A percentile compares a stretch with the other conserved stretches of the same genome.
Conservation (phyloP, 2,888 invertebrate species). For the Apantesis nais region DNA sequence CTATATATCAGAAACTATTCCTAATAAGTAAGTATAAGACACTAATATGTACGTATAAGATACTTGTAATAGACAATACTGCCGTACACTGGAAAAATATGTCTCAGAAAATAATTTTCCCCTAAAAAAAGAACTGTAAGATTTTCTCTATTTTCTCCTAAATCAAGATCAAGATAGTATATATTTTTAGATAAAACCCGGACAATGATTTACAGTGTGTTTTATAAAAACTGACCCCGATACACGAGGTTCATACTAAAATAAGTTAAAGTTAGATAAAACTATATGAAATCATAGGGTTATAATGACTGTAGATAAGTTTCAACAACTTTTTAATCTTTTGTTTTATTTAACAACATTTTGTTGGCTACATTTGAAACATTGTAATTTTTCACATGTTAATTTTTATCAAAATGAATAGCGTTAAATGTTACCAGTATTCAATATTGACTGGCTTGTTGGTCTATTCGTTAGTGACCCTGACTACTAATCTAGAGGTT, state of each 20-base stretch:
- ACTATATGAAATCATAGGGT: not conserved
- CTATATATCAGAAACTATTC: constrained; percentile 36
- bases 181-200: constrained; percentile 60
- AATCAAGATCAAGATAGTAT: constrained; percentile 49
- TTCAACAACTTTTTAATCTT: not conserved
- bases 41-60: constrained; percentile 64
- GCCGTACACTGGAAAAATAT: constrained; percentile 63
- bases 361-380: not conserved
- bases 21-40: constrained; percentile 65
- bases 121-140: constrained; percentile 51
- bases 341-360: not conserved
- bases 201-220: constrained; percentile 59
- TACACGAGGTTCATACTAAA: constrained; percentile 28
- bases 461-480: no score
- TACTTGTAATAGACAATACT: constrained; percentile 63
- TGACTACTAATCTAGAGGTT: no score
- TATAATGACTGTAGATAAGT: not conserved
- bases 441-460: no score
- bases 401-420: no score
- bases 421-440: no score
- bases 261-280: constrained; percentile 2
- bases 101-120: constrained; percentile 61
- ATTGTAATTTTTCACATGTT: not conserved
- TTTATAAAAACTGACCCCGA: constrained; percentile 51
- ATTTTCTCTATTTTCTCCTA: constrained; percentile 58